phyloP scores from a whole-genome alignment of 2,797 vertebrate species.

The Florisuga fusca region DNA sequence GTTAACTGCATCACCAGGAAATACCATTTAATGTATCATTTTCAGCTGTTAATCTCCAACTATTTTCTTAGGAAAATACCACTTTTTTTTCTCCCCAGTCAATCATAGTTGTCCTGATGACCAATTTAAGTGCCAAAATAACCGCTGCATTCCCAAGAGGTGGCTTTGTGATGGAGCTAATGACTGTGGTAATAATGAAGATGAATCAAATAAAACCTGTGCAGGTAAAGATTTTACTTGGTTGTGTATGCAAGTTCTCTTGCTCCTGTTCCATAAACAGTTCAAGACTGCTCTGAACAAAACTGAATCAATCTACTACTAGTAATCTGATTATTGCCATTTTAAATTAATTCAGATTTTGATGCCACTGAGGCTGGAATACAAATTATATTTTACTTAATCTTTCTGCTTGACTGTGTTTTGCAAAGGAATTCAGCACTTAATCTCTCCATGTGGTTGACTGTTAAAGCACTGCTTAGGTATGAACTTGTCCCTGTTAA shows the following conservation, averaged over 20 bases:
- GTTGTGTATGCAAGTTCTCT: neutral
- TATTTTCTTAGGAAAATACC: neutral
- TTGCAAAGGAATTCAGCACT: slow-evolving; percentile 60
- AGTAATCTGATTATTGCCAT: slow-evolving; percentile 17
- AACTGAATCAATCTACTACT: neutral
- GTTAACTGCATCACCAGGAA: neutral
- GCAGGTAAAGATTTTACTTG: slow-evolving; percentile 83
- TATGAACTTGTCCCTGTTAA: neutral
- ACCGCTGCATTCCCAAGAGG: slow-evolving; percentile 94
- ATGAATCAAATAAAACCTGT: slow-evolving; percentile 93
- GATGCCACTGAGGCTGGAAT: neutral
- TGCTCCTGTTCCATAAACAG: neutral
- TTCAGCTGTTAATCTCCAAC: neutral
- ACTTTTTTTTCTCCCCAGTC: slow-evolving; percentile 56
- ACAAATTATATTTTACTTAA: slow-evolving; percentile 60
- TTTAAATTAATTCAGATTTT: slow-evolving; percentile 44
- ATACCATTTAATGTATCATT: neutral
- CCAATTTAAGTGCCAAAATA: slow-evolving; percentile 95
- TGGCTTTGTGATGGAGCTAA: slow-evolving; percentile 97
- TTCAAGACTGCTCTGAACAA: neutral
- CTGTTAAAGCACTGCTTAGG: slow-evolving; percentile 2
- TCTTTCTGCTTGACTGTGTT: slow-evolving; percentile 11
- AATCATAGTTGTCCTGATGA: slow-evolving; percentile 93
- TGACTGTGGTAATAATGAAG: slow-evolving; percentile 92
- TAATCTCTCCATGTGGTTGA: slow-evolving; percentile 24